phyloP scores from a whole-genome alignment of 2,113 vertebrate species.

The Trichomycterus rosablanca region DNA sequence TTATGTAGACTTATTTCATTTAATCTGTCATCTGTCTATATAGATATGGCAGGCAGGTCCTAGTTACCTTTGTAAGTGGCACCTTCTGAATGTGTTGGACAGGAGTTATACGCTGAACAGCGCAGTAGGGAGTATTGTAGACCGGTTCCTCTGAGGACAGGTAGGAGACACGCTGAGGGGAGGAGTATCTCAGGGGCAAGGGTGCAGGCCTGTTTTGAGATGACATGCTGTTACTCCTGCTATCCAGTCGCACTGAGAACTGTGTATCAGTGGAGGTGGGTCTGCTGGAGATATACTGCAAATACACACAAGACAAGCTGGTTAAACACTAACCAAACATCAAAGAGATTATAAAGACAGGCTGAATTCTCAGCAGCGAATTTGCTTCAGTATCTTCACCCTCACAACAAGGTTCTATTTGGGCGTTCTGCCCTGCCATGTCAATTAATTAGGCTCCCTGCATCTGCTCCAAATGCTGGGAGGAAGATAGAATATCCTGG shows the following conservation, averaged over 20 bases:
- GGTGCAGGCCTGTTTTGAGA: conserved; percentile 58
- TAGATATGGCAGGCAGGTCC: conserved; percentile 38
- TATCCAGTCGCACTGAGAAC: conserved; percentile 52
- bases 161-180: conserved; percentile 58
- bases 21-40: too few species aligned
- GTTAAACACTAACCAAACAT: not conserved
- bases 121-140: conserved; percentile 74
- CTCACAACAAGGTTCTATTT: conserved; percentile 26
- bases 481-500: conserved; percentile 18
- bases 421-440: conserved; percentile 31
- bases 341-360: too few species aligned
- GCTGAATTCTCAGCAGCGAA: conserved; percentile 8
- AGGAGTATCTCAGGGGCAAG: conserved; percentile 60
- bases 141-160: conserved; percentile 41
- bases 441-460: conserved; percentile 47
- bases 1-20: too few species aligned
- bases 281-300: conserved; percentile 70
- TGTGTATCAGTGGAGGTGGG: conserved; percentile 61
- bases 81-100: conserved; percentile 53
- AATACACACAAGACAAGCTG: conserved; percentile 23
- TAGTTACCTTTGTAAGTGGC: conserved; percentile 68
- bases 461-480: conserved; percentile 14
- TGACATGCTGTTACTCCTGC: conserved; percentile 66
- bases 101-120: conserved; percentile 35
- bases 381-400: not conserved